phyloP scores from a whole-genome alignment of 2,797 vertebrate genomes.

The Glossophaga mutica region DNA sequence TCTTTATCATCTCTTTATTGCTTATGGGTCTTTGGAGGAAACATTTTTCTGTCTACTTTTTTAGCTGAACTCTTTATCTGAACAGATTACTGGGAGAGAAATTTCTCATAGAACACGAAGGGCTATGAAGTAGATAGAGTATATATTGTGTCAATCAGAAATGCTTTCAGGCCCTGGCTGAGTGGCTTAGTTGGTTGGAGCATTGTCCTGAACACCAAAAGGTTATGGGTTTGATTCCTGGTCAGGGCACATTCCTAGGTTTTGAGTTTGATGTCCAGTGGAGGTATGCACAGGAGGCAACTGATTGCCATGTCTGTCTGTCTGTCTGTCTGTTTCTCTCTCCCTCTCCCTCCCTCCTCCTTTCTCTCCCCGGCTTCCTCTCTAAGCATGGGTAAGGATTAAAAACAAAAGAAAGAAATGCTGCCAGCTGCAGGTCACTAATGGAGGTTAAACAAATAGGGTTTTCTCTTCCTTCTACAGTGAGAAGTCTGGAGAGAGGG shows the following conservation, averaged over 20 bases:
- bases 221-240: background rate
- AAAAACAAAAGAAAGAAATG: background rate
- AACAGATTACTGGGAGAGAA: background rate
- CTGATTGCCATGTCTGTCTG: background rate
- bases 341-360: background rate
- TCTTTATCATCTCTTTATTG: background rate
- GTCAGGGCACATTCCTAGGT: background rate
- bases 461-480: background rate
- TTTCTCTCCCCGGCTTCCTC: background rate
- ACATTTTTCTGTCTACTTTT: background rate
- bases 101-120: background rate
- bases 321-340: too few species aligned
- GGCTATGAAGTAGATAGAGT: background rate
- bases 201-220: background rate
- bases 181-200: background rate
- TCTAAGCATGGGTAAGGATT: background rate
- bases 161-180: background rate
- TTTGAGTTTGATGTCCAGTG: background rate
- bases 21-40: conserved; percentile 19
- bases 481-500: background rate
- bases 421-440: background rate
- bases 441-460: background rate
- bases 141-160: background rate
- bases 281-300: background rate
- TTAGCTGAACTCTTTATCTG: background rate